Evolutionary conservation across 1,140 invertebrate species (phyloP), one percentile per base, ranked within the genome.

Genomic region (Listronotus oregonensis): DNA sequence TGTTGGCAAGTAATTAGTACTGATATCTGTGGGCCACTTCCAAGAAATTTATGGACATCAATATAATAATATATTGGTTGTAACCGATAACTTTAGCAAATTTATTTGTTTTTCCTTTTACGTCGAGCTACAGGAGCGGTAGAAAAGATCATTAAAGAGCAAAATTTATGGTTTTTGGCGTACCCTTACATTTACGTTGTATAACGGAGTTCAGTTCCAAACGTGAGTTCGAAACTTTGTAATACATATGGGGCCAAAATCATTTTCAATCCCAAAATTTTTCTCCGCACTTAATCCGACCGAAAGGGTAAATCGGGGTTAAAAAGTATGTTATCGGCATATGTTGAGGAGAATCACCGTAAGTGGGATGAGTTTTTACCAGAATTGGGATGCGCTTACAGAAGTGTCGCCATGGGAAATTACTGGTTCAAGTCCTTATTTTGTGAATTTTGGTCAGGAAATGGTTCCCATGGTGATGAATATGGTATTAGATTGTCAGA

Each of bases 281-380:
- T 65, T 51, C 54, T 42, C 55, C 68, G 5, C 63, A 67, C 34
- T 39, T 37, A 70, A 70, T 42, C 64, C 68, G 1, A 57, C 54
- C 1, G 78, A 79, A 60, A 54, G 76, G 21, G 51, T 70, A 2
- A 79, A 79, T 54, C 27, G 71, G 17, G 70, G 69, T 3, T 34
- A 78, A 10, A 76, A 43, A 72, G 67, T 6, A 69, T 75, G 61
- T 58, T 80, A 15, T 21, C 67, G 8, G 18, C 63, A 3, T 80
- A 74, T 62, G 62, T 75, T 2, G 14, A 69, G 5, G 70, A 76
- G 4, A 72, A 74, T 52, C 77, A 79, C 43, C 40, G 66, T 0
- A 52, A 55, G 9, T 79, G 77, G 78, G 74, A 76, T 62, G 52
- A 66, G 46, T 15, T 74, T 59, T 57, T 79, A 5, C 40, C 32